Conservation (phyloP, 2,797 vertebrate species). For the Platyrinchus mystaceus region DNA sequence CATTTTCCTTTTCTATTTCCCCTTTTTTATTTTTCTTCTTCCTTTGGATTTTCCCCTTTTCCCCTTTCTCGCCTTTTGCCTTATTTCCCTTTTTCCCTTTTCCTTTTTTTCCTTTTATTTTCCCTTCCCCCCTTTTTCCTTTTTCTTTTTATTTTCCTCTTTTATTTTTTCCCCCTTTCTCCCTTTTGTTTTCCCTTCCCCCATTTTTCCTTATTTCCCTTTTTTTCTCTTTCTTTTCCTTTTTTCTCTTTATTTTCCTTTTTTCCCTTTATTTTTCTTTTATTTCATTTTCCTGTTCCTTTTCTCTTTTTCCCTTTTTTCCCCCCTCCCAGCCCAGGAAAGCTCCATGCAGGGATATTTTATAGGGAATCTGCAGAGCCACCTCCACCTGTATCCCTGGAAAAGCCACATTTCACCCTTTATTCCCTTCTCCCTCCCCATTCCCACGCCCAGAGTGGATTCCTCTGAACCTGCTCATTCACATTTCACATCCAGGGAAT, state of each 20-base stretch:
- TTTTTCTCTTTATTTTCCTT: not conserved
- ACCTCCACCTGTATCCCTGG: accelerated
- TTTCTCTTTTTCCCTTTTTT: accelerated
- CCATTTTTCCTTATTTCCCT: not conserved
- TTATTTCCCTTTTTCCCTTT: not conserved
- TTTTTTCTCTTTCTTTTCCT: too few species aligned
- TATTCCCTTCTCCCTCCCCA: not conserved
- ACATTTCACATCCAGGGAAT: not conserved
- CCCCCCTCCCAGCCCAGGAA: not conserved
- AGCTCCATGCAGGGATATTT: accelerated
- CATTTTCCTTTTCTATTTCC: not conserved
- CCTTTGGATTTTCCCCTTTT: not conserved
- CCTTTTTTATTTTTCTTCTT: not conserved
- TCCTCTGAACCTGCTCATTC: not conserved
- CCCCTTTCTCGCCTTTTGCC: not conserved
- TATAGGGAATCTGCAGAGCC: not conserved
- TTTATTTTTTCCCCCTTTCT: accelerated
- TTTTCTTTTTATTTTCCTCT: not conserved
- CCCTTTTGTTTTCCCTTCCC: too few species aligned
- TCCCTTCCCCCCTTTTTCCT: not conserved
- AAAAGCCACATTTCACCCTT: not conserved
- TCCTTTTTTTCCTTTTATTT: not conserved
- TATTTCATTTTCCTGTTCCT: not conserved
- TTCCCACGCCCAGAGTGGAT: accelerated
- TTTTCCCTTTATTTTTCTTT: not conserved